Evolutionary conservation across 2,797 vertebrate genomes (phyloP), one percentile per base, ranked within the genome.

Genomic region (Chaenodraco wilsoni): DNA sequence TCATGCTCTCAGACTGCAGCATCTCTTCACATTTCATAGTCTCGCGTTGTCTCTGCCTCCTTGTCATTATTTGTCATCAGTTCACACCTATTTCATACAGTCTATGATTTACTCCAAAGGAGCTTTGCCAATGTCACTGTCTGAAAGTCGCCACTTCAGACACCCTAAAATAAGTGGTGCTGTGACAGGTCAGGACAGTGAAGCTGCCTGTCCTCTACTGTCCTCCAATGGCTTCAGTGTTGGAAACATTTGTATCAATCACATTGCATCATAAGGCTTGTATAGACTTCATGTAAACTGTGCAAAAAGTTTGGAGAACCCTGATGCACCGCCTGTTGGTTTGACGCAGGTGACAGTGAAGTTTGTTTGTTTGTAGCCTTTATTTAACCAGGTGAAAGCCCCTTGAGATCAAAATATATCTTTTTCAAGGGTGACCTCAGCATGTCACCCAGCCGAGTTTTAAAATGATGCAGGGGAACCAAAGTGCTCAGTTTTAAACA

Each of bases 1-100:
- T 72, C 55, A 56, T 78, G 76, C 60, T 43, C 69, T 67, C 73
- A 65, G 82, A 85, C 79, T 88, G 85, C 83, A 89, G 81, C 55
- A 72, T 69, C 71, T 81, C 63, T 74, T 61, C 27, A 73, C 76
- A 74, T 33, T 61, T 66, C 62, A 61, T 82, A 74, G 76, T 81
- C 84, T 84, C 67, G n/a, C 63, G 3, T 72, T 86, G 84, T 86
- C 76, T 67, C 55, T 76, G 76, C 61, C 74, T 83, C 44, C 74
- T 51, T 82, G 75, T 80, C 76, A 51, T 74, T 61, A 76, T 77
- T 76, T 85, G 72, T 83, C 82, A 85, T 79, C 55, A 17, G 87
- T 81, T 87, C 79, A 75, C 79, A 81, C 68, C 33, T 37, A 37
- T 37, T 37, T 9, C 33, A 37, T 37, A 37, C 6, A 37, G 33